These are phyloP conservation scores for Macropis europaea DNA, from an alignment of 2,888 invertebrate species.

Conservation along the genomic window DNA sequence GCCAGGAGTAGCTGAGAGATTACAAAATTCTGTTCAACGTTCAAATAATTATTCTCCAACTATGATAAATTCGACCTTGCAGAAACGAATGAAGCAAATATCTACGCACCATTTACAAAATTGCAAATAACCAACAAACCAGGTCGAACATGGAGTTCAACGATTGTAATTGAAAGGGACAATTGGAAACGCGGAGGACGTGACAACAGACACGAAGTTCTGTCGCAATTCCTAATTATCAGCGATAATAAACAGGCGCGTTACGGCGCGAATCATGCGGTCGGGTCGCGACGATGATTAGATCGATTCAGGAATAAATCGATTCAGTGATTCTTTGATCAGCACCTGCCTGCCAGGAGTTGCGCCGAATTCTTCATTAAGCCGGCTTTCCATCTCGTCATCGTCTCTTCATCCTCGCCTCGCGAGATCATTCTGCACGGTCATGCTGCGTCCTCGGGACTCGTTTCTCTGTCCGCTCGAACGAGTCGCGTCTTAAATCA, in stretches of 20 bases:
- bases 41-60: too few species aligned
- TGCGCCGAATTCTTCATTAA: conserved; percentile 66
- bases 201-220: not conserved
- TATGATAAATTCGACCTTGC: too few species aligned
- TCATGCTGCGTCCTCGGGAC: conserved; percentile 43
- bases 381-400: conserved; percentile 57
- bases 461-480: conserved; percentile 48
- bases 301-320: conserved; percentile 64
- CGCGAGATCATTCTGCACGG: conserved; percentile 56
- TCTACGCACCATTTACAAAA: too few species aligned
- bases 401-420: conserved; percentile 55
- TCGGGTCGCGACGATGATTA: conserved; percentile 50
- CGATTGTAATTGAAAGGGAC: not conserved
- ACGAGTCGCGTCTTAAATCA: conserved; percentile 57
- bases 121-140: too few species aligned
- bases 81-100: too few species aligned
- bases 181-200: not conserved
- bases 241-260: conserved; percentile 25
- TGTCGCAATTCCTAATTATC: conserved; percentile 28
- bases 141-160: too few species aligned
- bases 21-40: too few species aligned
- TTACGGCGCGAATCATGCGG: conserved; percentile 18
- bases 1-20: too few species aligned
- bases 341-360: conserved; percentile 54
- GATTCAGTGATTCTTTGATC: conserved; percentile 61